Percentiles rank a stretch among this genome's conserved stretches.
phyloP scores from a whole-genome alignment of 2,888 invertebrate genomes.

The Endomychus coccineus region DNA sequence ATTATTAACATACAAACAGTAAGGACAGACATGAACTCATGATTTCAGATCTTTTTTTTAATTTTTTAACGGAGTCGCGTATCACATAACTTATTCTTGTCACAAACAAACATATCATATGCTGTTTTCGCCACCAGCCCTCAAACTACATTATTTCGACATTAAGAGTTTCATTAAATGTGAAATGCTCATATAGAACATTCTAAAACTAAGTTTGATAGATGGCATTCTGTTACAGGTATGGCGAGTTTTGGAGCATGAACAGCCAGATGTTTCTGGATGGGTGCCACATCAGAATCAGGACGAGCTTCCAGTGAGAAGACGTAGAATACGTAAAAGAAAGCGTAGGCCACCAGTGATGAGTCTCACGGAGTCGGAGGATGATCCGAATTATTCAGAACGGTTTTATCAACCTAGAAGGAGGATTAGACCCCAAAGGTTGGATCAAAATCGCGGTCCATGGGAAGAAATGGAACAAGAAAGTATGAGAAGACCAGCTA shows the following conservation, averaged over 20 bases:
- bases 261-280: conserved; percentile 6
- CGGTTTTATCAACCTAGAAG: conserved; percentile 3
- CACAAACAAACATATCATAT: too few species aligned
- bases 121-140: too few species aligned
- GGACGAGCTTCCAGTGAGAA: conserved; percentile 1
- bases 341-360: conserved; percentile 8
- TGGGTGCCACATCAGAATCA: conserved; percentile 13
- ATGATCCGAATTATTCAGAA: conserved; percentile 2
- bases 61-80: too few species aligned
- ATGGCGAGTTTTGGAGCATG: conserved; percentile 12
- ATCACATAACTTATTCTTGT: too few species aligned
- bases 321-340: conserved; percentile 11
- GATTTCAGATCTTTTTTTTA: too few species aligned
- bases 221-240: conserved; percentile 8
- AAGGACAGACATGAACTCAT: too few species aligned
- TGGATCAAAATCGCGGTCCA: conserved; percentile 3
- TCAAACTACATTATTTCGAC: too few species aligned
- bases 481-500: conserved; percentile 9
- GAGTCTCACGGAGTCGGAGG: background rate
- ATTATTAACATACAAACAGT: too few species aligned
- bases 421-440: conserved; percentile 3
- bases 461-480: conserved; percentile 13
- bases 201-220: too few species aligned
- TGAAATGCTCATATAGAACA: too few species aligned
- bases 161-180: too few species aligned